phyloP scores from a whole-genome alignment of 2,888 invertebrate species.

The Odontocolon sp. region DNA sequence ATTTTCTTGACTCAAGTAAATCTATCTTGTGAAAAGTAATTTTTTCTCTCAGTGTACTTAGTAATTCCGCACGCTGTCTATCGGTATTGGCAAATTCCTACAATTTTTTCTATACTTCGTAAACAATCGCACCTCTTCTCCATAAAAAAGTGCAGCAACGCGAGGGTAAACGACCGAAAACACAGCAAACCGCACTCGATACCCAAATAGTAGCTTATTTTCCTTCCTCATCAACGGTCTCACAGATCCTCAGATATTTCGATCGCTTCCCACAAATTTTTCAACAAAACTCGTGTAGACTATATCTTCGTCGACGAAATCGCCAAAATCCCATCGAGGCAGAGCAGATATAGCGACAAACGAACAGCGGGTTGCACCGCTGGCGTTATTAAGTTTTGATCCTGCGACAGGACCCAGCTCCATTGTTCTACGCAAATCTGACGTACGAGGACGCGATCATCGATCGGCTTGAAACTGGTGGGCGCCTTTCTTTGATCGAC shows the following conservation, averaged over 20 bases:
- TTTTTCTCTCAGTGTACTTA: no score
- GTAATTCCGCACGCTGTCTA: no score
- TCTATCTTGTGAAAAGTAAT: no score
- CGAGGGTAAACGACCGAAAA: background rate
- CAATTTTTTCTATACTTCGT: no score
- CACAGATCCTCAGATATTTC: slow-evolving; percentile 9
- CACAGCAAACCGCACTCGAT: background rate
- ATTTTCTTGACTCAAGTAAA: no score
- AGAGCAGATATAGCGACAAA: slow-evolving; percentile 1
- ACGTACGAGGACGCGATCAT: slow-evolving; percentile 75
- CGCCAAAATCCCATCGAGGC: background rate
- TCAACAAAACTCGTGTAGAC: background rate
- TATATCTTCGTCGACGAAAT: background rate
- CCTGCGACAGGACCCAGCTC: slow-evolving; percentile 65
- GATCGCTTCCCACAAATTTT: background rate
- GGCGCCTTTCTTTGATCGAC: slow-evolving; percentile 79
- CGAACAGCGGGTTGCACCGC: slow-evolving; percentile 29
- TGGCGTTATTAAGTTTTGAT: slow-evolving; percentile 77
- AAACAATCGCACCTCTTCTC: no score
- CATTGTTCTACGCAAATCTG: slow-evolving; percentile 77
- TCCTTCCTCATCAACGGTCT: no score
- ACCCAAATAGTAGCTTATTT: slow-evolving; percentile 14
- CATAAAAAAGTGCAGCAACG: no score
- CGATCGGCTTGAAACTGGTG: slow-evolving; percentile 68
- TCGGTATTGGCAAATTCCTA: no score